Base-by-base conservation (phyloP, 2,888 invertebrate species). In the Galerucella calmariensis region DNA sequence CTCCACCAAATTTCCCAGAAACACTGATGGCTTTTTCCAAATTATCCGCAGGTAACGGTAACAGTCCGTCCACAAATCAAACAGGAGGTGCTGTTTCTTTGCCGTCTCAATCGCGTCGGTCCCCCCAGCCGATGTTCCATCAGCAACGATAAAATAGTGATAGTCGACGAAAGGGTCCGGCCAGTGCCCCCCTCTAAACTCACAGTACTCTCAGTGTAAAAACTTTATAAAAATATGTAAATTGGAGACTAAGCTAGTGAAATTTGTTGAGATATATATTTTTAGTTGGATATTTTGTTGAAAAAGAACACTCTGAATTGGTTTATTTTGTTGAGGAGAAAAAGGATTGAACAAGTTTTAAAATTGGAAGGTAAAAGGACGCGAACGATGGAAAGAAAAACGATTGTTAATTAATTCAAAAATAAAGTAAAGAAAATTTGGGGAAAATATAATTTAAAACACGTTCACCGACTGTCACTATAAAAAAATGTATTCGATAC, bases 1-100 rank as follows among this genome's bases (percentile, higher is more conserved):
- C 97, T 66, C 97, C 97, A 65, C 97, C 97, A 48, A 97, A 96
- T 88, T 97, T 97, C 86, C 97, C 97, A 4, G 97, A 97, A 85
- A 94, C 97, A 41, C 89, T 97, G 78, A 90, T 95, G 78, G 96
- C 96, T 70, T 95, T 97, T 87, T 95, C 96, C 12, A 94, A 96
- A 85, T 90, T 97, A 89, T 95, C 95, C 35, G 94, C 96, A 70
- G 90, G 91, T 62, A 91, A 91, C 67, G 89, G 88, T 79, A 89
- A 88, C 73, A 88, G 89, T 56, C 88, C 88, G 58, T 83, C 88
- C 82, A 88, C 91, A 75, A 88, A 90, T 48, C 75, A 90, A 1
- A 87, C 87, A 78, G 79, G 78, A 85, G 85, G 76, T 81, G 35
- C 16, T 8, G 56, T 41, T n/a, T 83, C 75, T 83, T 74, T 73